Conservation (phyloP, 2,888 invertebrate species). For the Lithophane socia region DNA sequence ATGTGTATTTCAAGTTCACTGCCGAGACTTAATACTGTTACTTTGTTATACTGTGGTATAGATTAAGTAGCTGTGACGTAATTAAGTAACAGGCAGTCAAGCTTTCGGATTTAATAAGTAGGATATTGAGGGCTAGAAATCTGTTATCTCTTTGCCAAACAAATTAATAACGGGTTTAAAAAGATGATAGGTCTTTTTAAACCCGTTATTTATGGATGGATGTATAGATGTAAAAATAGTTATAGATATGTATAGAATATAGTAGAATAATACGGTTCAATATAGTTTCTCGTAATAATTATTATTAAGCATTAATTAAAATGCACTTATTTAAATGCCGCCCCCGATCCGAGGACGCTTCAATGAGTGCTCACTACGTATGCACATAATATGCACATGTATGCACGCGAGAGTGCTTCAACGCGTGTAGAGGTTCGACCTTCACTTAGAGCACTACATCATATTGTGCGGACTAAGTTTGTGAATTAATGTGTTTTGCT, state of each 20-base stretch:
- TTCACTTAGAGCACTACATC: conserved; percentile 27
- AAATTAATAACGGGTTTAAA: background rate
- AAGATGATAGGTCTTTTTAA: background rate
- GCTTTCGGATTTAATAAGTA: too few species aligned
- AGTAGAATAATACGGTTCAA: too few species aligned
- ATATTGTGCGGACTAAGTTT: conserved; percentile 11
- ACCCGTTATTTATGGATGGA: too few species aligned
- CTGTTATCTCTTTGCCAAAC: background rate
- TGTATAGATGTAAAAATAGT: too few species aligned
- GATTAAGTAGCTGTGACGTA: too few species aligned
- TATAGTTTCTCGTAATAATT: too few species aligned
- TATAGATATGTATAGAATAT: too few species aligned
- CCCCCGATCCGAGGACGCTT: conserved; percentile 40
- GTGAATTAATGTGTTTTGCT: conserved; percentile 1
- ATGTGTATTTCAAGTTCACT: too few species aligned
- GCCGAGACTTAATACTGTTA: too few species aligned
- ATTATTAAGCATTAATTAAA: conserved; percentile 10
- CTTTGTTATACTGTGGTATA: too few species aligned
- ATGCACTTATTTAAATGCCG: conserved; percentile 43
- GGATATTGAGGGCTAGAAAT: too few species aligned
- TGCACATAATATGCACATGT: conserved; percentile 36
- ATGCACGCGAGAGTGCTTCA: conserved; percentile 35
- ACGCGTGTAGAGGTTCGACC: conserved; percentile 32
- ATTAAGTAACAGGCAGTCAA: too few species aligned
- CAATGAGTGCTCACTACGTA: conserved; percentile 34